Conservation (phyloP, 2,797 vertebrate species). For the Bradypus variegatus region DNA sequence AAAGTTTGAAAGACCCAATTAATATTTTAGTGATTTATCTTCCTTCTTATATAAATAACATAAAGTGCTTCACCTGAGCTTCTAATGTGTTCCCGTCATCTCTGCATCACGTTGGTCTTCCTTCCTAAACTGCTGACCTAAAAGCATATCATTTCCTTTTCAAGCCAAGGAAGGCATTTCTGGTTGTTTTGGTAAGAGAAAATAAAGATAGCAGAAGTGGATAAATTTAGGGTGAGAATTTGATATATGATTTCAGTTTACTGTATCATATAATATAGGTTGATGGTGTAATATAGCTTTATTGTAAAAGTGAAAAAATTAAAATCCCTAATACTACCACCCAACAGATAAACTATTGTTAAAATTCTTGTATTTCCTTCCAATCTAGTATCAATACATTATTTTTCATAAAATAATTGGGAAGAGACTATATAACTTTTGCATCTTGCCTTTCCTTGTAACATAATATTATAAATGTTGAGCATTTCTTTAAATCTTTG, state of each 20-base stretch:
- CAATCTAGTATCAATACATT: neutral
- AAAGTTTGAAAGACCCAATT: neutral
- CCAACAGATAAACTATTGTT: neutral
- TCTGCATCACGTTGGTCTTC: neutral
- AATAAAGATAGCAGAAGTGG: neutral
- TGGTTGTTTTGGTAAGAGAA: neutral
- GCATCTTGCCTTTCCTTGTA: neutral
- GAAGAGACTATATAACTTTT: neutral
- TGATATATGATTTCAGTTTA: neutral
- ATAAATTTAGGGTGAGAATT: neutral
- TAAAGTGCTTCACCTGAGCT: neutral
- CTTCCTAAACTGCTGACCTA: neutral
- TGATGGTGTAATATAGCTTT: neutral
- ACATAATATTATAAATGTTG: neutral
- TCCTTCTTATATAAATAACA: neutral
- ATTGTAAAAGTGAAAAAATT: slow-evolving; percentile 1
- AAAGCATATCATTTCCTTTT: neutral
- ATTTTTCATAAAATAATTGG: neutral
- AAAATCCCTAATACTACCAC: neutral
- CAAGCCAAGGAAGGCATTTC: neutral
- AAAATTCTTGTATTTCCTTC: neutral
- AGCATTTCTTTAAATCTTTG: neutral
- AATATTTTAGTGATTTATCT: neutral
- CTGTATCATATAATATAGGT: neutral
- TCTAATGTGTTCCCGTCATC: neutral